A percentile compares a stretch with the other conserved stretches of the same genome.
Evolutionary conservation across 2,113 vertebrate genomes (phyloP).

Genomic region (Alethe diademata): DNA sequence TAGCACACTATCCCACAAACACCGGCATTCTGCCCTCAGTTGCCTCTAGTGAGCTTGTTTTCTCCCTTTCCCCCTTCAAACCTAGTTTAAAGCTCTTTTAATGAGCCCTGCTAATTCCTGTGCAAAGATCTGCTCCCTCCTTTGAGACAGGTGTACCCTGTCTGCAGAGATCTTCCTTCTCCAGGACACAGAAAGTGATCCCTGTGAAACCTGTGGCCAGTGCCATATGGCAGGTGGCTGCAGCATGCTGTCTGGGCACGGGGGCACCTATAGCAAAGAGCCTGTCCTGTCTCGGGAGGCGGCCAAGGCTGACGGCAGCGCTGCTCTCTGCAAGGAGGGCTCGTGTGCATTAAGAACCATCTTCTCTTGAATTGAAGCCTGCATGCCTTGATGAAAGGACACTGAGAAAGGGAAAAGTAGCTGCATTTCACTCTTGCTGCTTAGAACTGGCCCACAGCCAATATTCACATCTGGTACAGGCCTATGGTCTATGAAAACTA

Average conservation of each 20-base stretch:
- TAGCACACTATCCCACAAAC: background rate
- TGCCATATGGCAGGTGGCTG: constrained; percentile 13
- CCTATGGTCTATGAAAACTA: constrained; percentile 25
- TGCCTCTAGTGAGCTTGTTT: background rate
- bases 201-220: background rate
- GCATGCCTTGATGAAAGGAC: background rate
- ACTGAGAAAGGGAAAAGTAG: background rate
- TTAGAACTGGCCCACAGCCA: constrained; percentile 19
- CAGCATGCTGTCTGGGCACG: background rate
- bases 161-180: background rate
- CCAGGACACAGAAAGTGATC: background rate
- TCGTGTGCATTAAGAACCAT: background rate
- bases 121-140: background rate
- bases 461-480: constrained; percentile 52
- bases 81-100: background rate
- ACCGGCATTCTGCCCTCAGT: background rate
- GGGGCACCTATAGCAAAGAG: background rate
- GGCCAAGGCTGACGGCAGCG: background rate
- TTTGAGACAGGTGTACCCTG: background rate
- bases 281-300: background rate
- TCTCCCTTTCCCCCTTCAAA: background rate
- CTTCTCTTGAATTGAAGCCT: background rate
- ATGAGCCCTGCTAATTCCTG: background rate
- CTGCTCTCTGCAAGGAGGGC: background rate
- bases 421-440: background rate